Conservation (phyloP, 2,888 invertebrate species). For the Trissoscelio sp. region DNA sequence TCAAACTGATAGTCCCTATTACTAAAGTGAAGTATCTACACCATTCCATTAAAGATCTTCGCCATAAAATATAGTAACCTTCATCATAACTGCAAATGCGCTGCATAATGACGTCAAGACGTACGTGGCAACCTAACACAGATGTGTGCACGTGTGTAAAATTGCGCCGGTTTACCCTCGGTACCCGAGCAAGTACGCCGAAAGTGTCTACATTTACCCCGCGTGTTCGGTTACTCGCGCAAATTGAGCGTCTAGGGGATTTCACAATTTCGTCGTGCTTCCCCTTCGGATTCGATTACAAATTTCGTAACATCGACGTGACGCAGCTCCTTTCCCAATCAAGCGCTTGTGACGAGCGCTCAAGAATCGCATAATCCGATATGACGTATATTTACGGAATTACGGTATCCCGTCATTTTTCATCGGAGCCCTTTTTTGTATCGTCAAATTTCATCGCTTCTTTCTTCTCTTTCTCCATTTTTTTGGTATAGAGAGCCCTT, state of each 20-base stretch:
- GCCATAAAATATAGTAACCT: too few relatives aligned
- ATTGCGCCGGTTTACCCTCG: constrained; percentile 29
- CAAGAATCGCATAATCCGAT: constrained; percentile 25
- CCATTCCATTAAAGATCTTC: too few relatives aligned
- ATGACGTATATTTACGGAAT: constrained; percentile 26
- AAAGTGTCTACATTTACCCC: constrained; percentile 50
- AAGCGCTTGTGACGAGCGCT: constrained; percentile 24
- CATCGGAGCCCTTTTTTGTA: neutral
- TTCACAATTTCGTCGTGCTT: constrained; percentile 64
- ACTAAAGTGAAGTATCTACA: too few relatives aligned
- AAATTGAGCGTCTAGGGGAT: constrained; percentile 68
- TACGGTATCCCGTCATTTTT: constrained; percentile 9
- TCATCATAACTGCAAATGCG: too few relatives aligned
- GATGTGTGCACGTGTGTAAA: constrained; percentile 18
- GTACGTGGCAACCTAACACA: neutral
- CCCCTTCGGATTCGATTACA: constrained; percentile 63
- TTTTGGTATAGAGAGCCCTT: neutral
- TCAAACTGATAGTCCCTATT: too few relatives aligned
- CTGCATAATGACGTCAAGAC: too few relatives aligned
- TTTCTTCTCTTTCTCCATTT: neutral
- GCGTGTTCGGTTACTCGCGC: constrained; percentile 60
- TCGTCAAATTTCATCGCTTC: constrained; percentile 10
- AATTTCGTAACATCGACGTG: constrained; percentile 48
- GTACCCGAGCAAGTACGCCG: constrained; percentile 39
- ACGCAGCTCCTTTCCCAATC: constrained; percentile 40